Conservation (phyloP, 2,888 invertebrate genomes). For the Andricus curvator region DNA sequence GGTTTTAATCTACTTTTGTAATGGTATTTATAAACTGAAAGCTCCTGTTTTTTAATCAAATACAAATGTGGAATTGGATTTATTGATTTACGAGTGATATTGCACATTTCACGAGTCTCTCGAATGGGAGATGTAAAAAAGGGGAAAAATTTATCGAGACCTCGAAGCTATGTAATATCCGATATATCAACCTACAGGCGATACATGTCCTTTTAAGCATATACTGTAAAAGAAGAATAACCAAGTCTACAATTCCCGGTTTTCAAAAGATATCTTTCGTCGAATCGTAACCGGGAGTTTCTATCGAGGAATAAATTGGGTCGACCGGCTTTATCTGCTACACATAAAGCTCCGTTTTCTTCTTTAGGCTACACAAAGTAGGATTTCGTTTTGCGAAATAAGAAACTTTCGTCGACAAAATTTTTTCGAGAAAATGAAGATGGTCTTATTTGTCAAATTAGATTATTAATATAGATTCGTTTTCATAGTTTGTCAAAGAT, state of each 20-base stretch:
- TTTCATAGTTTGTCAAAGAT: too few relatives aligned
- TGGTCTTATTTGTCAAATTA: background rate
- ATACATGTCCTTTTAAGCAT: constrained; percentile 19
- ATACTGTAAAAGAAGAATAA: constrained; percentile 45
- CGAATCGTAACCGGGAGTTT: constrained; percentile 37
- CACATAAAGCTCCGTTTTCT: constrained; percentile 34
- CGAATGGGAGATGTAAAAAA: background rate
- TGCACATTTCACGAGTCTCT: background rate
- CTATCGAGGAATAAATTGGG: constrained; percentile 52
- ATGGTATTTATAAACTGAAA: background rate
- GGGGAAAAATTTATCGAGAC: background rate
- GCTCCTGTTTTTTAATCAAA: background rate
- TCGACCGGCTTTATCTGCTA: constrained; percentile 43
- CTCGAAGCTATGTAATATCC: background rate
- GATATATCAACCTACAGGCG: background rate
- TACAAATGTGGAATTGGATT: background rate
- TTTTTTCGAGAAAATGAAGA: background rate
- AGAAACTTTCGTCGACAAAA: background rate
- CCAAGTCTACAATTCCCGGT: constrained; percentile 43
- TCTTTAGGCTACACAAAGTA: background rate
- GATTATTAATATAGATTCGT: background rate
- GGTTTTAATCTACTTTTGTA: background rate
- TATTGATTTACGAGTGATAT: background rate
- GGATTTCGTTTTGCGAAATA: constrained; percentile 20
- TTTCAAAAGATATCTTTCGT: constrained; percentile 46